These are phyloP conservation scores for Propithecus coquereli DNA, from an alignment of 2,113 vertebrate species.

Conservation along the genomic window DNA sequence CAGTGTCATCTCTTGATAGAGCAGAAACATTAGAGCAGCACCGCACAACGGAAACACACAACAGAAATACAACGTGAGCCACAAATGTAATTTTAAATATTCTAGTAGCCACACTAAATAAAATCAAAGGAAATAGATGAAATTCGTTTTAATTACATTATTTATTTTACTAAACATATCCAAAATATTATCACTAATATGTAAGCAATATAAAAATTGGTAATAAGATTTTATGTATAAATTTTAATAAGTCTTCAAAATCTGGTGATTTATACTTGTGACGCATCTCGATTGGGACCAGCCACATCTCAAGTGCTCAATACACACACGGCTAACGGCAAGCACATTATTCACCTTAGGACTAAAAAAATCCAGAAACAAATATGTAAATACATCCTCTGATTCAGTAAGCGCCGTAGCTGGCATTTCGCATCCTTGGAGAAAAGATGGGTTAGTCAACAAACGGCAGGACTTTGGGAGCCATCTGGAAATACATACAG, in stretches of 20 bases:
- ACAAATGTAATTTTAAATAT: background rate
- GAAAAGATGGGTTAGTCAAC: background rate
- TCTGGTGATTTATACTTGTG: background rate
- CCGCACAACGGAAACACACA: rapidly evolving
- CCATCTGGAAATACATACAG: background rate
- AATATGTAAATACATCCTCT: background rate
- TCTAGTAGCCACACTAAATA: background rate
- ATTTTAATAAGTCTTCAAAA: background rate
- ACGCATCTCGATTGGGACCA: background rate
- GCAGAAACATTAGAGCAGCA: background rate
- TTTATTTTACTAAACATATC: background rate
- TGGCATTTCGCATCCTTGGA: background rate
- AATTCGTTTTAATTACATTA: background rate
- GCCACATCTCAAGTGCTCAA: background rate
- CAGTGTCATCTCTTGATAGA: rapidly evolving
- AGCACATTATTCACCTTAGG: background rate
- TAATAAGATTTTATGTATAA: background rate
- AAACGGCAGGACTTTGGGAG: background rate
- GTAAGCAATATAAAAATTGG: background rate
- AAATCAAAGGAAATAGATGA: background rate
- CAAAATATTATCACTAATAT: background rate
- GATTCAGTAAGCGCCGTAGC: background rate
- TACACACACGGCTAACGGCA: background rate
- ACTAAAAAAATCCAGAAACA: background rate
- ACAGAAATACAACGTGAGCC: background rate